A percentile compares a stretch with the other conserved stretches of the same genome.
phyloP scores from a whole-genome alignment of 2,113 vertebrate genomes.

The Cygnus atratus region DNA sequence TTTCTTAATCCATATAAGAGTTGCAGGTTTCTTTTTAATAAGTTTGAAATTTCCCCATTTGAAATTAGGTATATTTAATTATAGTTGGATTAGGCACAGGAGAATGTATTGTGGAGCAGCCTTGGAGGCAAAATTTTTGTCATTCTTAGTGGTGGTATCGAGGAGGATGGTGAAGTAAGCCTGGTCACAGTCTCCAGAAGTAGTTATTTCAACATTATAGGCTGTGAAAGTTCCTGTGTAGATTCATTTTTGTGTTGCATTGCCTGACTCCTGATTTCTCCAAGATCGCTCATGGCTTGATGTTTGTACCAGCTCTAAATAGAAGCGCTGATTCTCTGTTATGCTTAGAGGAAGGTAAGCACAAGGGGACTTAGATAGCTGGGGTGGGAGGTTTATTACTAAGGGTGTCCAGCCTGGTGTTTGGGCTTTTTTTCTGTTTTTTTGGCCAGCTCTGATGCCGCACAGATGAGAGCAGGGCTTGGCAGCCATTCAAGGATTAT shows the following conservation, averaged over 20 bases:
- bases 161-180: not conserved
- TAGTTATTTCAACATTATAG: not conserved
- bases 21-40: not conserved
- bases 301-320: not conserved
- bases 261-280: not conserved
- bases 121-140: conserved; percentile 4
- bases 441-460: not conserved
- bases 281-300: not conserved
- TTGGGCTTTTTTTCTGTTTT: not conserved
- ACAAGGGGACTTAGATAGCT: not conserved
- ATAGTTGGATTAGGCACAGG: not conserved
- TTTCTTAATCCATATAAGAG: not conserved
- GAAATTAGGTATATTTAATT: conserved; percentile 4
- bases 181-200: not conserved
- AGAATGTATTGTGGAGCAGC: not conserved
- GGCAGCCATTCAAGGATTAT: conserved; percentile 21
- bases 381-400: not conserved
- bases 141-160: not conserved
- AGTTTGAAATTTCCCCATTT: not conserved
- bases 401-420: not conserved
- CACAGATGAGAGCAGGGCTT: conserved; percentile 20
- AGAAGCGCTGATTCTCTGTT: not conserved
- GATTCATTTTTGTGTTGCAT: not conserved
- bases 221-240: not conserved
- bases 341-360: not conserved